A percentile compares a stretch with the other conserved stretches of the same genome.
Conservation (phyloP, 1,140 invertebrate genomes). For the Conus betulinus region DNA sequence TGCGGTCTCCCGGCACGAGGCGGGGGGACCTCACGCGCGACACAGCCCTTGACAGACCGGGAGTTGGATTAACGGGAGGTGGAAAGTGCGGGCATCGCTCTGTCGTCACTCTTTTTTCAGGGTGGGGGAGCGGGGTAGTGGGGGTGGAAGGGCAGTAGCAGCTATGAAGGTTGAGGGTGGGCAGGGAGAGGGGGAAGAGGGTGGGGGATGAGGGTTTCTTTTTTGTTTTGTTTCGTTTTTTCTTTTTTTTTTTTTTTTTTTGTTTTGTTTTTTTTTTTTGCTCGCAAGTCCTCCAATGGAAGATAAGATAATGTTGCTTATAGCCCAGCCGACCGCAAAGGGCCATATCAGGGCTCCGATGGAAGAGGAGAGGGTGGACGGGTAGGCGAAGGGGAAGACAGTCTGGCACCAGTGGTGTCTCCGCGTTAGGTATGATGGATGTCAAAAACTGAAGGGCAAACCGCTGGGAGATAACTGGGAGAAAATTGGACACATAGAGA, state of each 20-base stretch:
- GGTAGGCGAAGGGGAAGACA: neutral
- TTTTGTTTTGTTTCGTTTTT: too few relatives aligned
- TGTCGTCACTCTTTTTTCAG: neutral
- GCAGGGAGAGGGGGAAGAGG: neutral
- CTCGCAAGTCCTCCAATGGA: neutral
- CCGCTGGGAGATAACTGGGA: neutral
- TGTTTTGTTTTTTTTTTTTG: too few relatives aligned
- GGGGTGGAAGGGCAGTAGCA: neutral
- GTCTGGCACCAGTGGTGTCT: too few relatives aligned
- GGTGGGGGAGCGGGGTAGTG: neutral
- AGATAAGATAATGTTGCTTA: too few relatives aligned
- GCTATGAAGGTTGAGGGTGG: neutral
- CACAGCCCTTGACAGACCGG: too few relatives aligned
- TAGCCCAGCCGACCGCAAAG: too few relatives aligned
- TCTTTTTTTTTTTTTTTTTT: too few relatives aligned
- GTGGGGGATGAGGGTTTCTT: neutral
- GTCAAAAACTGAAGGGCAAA: neutral
- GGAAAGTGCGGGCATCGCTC: too few relatives aligned
- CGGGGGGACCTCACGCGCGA: constrained; percentile 1
- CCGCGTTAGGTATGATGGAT: neutral
- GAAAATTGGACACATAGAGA: neutral
- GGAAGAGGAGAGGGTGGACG: neutral
- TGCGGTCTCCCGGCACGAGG: neutral
- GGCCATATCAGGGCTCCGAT: too few relatives aligned
- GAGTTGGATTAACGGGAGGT: too few relatives aligned